These are phyloP conservation scores for Stegophylla sp. DNA, from an alignment of 2,888 invertebrate species.

Conservation along the genomic window DNA sequence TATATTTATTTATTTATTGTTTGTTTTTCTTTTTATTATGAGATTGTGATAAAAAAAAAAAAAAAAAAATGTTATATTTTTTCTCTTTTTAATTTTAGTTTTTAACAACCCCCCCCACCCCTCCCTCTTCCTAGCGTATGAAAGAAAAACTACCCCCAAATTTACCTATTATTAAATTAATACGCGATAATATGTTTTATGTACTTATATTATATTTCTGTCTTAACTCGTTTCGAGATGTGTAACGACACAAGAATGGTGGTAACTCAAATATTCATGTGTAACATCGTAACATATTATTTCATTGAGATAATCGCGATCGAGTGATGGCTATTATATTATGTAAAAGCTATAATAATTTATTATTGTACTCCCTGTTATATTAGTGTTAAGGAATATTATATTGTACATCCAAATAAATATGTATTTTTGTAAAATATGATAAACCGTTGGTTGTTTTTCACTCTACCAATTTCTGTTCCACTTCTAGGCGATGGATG, in stretches of 20 bases:
- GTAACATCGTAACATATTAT: background rate
- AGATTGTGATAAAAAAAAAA: conserved; percentile 50
- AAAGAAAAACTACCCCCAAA: too few relatives aligned
- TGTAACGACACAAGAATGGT: conserved; percentile 5
- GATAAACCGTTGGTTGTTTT: background rate
- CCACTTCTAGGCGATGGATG: too few relatives aligned
- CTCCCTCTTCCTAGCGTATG: too few relatives aligned
- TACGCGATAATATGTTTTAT: too few relatives aligned
- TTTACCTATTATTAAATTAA: background rate
- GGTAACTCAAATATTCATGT: conserved; percentile 36
- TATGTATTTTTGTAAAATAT: conserved; percentile 29
- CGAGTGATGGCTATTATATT: too few relatives aligned
- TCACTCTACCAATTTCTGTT: background rate
- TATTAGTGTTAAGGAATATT: conserved; percentile 51
- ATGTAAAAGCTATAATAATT: background rate
- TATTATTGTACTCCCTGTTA: conserved; percentile 34
- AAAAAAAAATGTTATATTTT: too few relatives aligned
- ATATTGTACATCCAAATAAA: conserved; percentile 25
- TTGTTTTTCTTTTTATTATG: conserved; percentile 28
- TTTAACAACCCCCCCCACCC: background rate
- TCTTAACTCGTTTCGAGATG: background rate
- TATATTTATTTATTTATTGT: too few relatives aligned
- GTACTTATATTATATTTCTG: conserved; percentile 8
- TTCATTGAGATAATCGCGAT: background rate
- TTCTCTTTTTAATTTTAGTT: conserved; percentile 20